A percentile compares a stretch with the other conserved stretches of the same genome.
These are phyloP conservation scores for Noctua janthina DNA, from an alignment of 2,888 invertebrate genomes.

Conservation along the genomic window DNA sequence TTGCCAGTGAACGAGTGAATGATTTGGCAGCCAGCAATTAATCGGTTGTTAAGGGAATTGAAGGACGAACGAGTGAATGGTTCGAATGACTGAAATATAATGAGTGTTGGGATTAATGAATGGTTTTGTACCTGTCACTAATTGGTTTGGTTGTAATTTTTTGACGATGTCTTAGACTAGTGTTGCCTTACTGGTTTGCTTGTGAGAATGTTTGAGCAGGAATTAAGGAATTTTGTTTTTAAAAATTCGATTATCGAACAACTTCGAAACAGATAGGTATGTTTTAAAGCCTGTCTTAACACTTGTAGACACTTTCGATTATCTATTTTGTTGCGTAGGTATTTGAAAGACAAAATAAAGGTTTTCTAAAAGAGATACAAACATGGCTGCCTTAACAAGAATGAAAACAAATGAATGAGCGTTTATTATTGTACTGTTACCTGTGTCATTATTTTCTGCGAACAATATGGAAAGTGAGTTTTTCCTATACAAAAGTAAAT, in stretches of 20 bases:
- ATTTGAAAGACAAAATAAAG: neutral
- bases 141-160: conserved; percentile 51
- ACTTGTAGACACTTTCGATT: neutral
- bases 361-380: neutral
- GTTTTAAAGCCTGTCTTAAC: neutral
- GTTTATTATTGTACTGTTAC: neutral
- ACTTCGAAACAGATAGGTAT: neutral
- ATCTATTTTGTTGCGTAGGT: neutral
- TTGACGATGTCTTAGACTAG: conserved; percentile 3
- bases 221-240: neutral
- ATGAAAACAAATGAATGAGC: neutral
- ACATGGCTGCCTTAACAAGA: neutral
- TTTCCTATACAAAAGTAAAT: neutral
- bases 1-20: conserved; percentile 63
- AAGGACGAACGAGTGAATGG: conserved; percentile 64
- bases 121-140: conserved; percentile 57
- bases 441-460: neutral
- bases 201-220: neutral
- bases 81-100: conserved; percentile 66
- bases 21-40: conserved; percentile 66
- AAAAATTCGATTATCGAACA: neutral
- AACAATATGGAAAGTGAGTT: neutral
- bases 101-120: conserved; percentile 62
- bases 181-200: conserved; percentile 15
- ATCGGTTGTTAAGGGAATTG: conserved; percentile 59